These are phyloP conservation scores for Cromileptes altivelis DNA, from an alignment of 2,113 vertebrate genomes.

Conservation along the genomic window DNA sequence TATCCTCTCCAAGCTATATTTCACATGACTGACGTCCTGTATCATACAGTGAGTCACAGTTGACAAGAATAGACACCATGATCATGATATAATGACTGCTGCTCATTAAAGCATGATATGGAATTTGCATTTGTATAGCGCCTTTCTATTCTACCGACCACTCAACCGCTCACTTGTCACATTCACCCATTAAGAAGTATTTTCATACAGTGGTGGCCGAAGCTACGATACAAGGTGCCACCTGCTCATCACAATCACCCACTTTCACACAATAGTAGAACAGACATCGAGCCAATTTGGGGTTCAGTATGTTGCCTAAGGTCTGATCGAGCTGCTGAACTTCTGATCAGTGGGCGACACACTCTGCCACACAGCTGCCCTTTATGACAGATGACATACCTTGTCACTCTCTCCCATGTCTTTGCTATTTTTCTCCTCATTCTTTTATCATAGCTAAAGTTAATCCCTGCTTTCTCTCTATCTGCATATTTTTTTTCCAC, in stretches of 20 bases:
- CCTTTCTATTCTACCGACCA: too few species aligned
- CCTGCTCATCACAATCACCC: too few species aligned
- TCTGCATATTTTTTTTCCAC: background rate
- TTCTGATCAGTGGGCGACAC: too few species aligned
- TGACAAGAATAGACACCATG: constrained; percentile 9
- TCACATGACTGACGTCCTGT: background rate
- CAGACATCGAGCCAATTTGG: too few species aligned
- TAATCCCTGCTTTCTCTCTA: background rate
- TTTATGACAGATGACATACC: background rate
- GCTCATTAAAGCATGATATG: constrained; percentile 3
- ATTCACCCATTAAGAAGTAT: too few species aligned
- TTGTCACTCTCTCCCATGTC: background rate
- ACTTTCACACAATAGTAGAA: too few species aligned
- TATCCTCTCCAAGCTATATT: background rate
- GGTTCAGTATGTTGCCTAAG: too few species aligned
- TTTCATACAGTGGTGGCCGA: too few species aligned
- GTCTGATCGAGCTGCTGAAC: too few species aligned
- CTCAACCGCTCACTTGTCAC: too few species aligned
- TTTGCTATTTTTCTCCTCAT: background rate
- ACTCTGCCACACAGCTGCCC: background rate
- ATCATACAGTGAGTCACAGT: background rate
- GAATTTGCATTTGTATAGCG: too few species aligned
- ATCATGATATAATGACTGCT: constrained; percentile 5
- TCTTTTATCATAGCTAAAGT: background rate
- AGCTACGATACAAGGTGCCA: too few species aligned